These are phyloP conservation scores for Nymphalis io DNA, from an alignment of 1,140 invertebrate genomes.

Conservation along the genomic window DNA sequence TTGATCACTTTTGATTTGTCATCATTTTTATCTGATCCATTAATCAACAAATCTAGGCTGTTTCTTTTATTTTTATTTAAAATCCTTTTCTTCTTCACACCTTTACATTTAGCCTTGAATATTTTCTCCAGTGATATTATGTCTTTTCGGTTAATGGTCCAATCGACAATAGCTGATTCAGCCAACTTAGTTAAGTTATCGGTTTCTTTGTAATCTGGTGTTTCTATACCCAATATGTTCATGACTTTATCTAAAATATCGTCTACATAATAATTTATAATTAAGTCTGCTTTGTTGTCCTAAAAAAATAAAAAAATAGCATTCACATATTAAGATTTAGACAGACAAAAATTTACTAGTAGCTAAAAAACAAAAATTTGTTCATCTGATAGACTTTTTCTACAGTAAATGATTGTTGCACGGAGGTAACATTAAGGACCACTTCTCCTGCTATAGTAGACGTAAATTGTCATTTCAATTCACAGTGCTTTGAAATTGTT, in stretches of 20 bases:
- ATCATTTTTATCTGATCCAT: conserved; percentile 30
- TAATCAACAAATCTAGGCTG: conserved; percentile 33
- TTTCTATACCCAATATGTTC: conserved; percentile 86
- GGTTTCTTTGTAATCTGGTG: conserved; percentile 85
- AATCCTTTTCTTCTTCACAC: conserved; percentile 67
- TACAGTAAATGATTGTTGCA: no score
- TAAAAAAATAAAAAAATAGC: conserved; percentile 72
- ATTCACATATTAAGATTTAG: no score
- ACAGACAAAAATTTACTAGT: no score
- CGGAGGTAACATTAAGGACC: no score
- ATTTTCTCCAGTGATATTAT: conserved; percentile 64
- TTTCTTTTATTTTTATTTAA: conserved; percentile 66
- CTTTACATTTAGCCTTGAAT: conserved; percentile 71
- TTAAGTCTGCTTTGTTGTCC: conserved; percentile 95
- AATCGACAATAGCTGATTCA: conserved; percentile 58
- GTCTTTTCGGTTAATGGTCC: conserved; percentile 66
- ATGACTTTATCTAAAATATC: conserved; percentile 89
- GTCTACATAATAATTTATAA: conserved; percentile 95
- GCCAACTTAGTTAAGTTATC: conserved; percentile 85
- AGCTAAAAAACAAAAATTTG: no score
- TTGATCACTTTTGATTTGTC: conserved; percentile 63
- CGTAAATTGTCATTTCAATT: no score
- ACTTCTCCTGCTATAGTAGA: no score
- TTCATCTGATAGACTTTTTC: no score
- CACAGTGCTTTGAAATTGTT: no score